Evolutionary conservation across 2,888 invertebrate genomes (phyloP).

Genomic region (Bimastos eiseni): DNA sequence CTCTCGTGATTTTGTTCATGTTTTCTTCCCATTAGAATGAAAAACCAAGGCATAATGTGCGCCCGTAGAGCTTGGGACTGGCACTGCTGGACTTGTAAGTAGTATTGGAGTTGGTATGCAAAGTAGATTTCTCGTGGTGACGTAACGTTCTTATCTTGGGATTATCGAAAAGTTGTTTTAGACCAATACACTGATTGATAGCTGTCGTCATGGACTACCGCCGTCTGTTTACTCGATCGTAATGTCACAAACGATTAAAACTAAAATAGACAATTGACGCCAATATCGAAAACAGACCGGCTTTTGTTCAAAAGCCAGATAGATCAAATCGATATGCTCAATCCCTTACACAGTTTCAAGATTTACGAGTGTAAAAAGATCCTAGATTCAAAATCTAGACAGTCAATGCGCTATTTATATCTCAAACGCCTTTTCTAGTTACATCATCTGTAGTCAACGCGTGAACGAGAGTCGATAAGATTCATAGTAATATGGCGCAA

Average conservation of each 20-base stretch:
- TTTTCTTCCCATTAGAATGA: no score
- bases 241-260: background rate
- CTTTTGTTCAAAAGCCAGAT: background rate
- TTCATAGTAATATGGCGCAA: background rate
- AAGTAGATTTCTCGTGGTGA: background rate
- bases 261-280: conserved; percentile 13
- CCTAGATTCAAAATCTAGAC: background rate
- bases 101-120: no score
- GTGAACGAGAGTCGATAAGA: background rate
- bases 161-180: background rate
- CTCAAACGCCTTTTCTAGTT: background rate
- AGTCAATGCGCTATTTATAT: background rate
- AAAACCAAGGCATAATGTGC: no score
- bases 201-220: background rate
- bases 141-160: background rate
- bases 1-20: no score
- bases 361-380: background rate
- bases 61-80: no score
- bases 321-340: background rate
- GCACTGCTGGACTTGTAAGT: no score
- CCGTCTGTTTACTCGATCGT: background rate
- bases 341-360: background rate
- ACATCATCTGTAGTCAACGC: background rate
- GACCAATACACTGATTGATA: background rate
- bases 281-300: background rate